Percentiles rank a stretch among this genome's conserved stretches.
Evolutionary conservation across 2,888 invertebrate genomes (phyloP).

Genomic region (Andrena praecox): DNA sequence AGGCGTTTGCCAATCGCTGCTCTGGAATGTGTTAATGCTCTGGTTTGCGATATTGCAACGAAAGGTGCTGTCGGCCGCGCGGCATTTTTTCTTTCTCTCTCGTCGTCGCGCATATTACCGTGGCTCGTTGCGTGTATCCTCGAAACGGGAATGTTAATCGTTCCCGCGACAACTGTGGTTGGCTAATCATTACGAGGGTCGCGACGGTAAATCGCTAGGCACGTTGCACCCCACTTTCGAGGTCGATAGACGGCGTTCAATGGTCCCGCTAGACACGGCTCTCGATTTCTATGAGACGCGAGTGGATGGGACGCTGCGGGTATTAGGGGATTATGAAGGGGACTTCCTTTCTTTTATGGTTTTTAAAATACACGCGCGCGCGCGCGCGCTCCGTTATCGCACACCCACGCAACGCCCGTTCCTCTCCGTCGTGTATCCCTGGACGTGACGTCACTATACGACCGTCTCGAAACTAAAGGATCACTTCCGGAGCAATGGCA

Average conservation of each 20-base stretch:
- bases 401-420: conserved; percentile 37
- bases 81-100: conserved; percentile 1
- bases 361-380: conserved; percentile 26
- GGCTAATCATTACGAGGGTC: not conserved
- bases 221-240: not conserved
- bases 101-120: not conserved
- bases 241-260: not conserved
- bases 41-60: conserved; percentile 44
- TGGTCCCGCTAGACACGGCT: conserved; percentile 1
- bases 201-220: not conserved
- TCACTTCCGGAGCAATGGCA: conserved; percentile 65
- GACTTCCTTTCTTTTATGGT: conserved; percentile 5
- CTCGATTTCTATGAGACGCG: conserved; percentile 3
- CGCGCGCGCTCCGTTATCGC: conserved; percentile 13
- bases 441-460: conserved; percentile 59
- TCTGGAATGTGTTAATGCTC: conserved; percentile 66
- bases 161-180: not conserved
- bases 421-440: conserved; percentile 25
- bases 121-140: conserved; percentile 22
- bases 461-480: conserved; percentile 56
- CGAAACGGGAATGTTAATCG: conserved; percentile 10
- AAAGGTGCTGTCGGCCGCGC: conserved; percentile 43
- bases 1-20: conserved; percentile 63
- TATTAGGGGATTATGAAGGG: conserved; percentile 27
- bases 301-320: not conserved